A percentile compares a stretch with the other conserved stretches of the same genome.
These are phyloP conservation scores for Pampusana beccarii DNA, from an alignment of 2,113 vertebrate species.

Conservation along the genomic window DNA sequence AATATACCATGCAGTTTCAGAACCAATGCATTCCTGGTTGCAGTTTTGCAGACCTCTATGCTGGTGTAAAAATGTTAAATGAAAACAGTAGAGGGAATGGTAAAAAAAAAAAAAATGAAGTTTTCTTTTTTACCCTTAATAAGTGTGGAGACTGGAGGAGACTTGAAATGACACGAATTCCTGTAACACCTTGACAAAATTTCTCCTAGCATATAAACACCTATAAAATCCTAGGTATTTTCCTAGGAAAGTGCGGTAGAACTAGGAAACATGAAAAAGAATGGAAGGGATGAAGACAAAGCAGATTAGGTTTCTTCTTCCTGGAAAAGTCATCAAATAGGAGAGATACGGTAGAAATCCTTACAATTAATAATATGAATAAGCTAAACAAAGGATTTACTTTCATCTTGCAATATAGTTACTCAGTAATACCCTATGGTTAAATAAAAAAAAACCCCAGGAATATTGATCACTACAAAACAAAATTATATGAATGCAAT, in stretches of 20 bases:
- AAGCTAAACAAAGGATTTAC: not conserved
- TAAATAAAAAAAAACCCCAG: not conserved
- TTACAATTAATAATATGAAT: not conserved
- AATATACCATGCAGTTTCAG: not conserved
- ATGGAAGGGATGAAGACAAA: not conserved
- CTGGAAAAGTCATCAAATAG: not conserved
- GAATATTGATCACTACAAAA: not conserved
- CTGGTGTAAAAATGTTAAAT: not conserved
- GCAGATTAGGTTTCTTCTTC: not conserved
- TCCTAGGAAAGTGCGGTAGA: not conserved
- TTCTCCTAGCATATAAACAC: not conserved
- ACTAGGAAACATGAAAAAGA: accelerated
- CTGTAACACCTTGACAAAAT: not conserved
- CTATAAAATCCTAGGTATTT: not conserved
- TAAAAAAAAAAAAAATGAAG: not conserved
- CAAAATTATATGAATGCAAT: not conserved
- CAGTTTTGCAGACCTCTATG: not conserved
- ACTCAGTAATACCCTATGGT: not conserved
- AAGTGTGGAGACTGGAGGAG: not conserved
- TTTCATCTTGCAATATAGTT: not conserved
- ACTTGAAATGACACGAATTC: not conserved
- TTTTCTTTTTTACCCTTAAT: not conserved
- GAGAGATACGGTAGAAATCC: not conserved
- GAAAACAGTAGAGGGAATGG: accelerated
- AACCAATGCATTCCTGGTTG: not conserved